Evolutionary conservation across 2,797 vertebrate genomes (phyloP).

Genomic region (Lepus oiostolus): DNA sequence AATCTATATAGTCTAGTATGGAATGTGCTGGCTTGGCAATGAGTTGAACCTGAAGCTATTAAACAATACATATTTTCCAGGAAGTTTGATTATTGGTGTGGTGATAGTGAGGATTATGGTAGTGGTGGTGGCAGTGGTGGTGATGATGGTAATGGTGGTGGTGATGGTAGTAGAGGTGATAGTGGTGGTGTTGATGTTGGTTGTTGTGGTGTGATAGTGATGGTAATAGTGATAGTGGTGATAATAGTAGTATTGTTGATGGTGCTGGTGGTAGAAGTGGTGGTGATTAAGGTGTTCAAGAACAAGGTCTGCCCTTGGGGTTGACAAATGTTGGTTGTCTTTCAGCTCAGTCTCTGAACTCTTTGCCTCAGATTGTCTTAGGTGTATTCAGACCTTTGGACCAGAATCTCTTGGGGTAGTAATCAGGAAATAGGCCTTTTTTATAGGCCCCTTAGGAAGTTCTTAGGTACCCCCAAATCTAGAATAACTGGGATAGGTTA

Average conservation of each 20-base stretch:
- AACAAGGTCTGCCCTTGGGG: neutral
- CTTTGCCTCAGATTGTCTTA: neutral
- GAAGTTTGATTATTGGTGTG: too few species aligned
- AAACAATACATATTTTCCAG: neutral
- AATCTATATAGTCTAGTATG: neutral
- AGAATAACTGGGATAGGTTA: neutral
- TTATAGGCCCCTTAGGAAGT: neutral
- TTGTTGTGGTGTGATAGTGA: too few species aligned
- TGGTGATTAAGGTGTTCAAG: neutral
- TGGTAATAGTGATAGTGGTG: neutral
- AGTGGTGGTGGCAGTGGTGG: neutral
- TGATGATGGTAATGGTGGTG: neutral
- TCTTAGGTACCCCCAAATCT: neutral
- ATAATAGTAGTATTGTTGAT: neutral
- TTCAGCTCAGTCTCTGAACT: too few species aligned
- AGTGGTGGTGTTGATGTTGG: fast-evolving
- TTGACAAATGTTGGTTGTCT: neutral
- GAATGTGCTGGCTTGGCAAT: neutral
- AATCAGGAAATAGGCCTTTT: neutral
- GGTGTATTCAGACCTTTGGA: neutral
- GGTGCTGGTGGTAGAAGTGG: fast-evolving
- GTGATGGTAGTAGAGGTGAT: fast-evolving
- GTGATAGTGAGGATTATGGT: too few species aligned
- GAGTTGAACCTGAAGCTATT: neutral
- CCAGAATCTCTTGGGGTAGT: neutral